Evolutionary conservation across 2,113 vertebrate genomes (phyloP).

Genomic region (Ctenomys sociabilis): DNA sequence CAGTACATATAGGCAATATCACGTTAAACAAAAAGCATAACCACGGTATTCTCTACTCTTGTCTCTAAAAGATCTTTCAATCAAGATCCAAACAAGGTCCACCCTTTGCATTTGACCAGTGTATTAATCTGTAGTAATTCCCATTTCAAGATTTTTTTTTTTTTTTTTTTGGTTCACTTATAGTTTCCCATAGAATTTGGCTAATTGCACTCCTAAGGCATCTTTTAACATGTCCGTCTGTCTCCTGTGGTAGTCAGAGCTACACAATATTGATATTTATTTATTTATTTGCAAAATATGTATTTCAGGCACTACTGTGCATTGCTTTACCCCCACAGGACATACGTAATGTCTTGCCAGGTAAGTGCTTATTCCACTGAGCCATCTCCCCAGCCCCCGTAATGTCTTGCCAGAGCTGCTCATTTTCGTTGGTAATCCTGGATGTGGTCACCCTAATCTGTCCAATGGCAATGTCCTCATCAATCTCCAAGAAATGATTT

Average conservation of each 20-base stretch:
- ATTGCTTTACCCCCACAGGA: neutral
- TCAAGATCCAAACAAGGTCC: neutral
- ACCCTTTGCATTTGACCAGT: neutral
- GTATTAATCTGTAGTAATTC: neutral
- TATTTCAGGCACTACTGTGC: neutral
- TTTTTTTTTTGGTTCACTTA: slow-evolving; percentile 1
- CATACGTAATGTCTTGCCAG: neutral
- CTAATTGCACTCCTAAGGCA: neutral
- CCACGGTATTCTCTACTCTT: neutral
- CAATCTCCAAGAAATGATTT: neutral
- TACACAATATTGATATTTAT: neutral
- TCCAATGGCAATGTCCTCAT: neutral
- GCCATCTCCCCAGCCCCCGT: too few species aligned
- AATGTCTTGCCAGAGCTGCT: too few species aligned
- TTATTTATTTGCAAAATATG: neutral
- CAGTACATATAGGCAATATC: neutral
- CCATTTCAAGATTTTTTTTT: neutral
- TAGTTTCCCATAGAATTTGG: slow-evolving; percentile 7
- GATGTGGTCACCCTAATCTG: neutral
- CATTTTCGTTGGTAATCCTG: neutral
- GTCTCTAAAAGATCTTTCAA: neutral
- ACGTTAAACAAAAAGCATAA: neutral
- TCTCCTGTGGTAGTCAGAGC: neutral
- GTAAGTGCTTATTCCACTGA: too few species aligned
- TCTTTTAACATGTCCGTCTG: neutral